Percentiles rank a stretch among this genome's conserved stretches.
Evolutionary conservation across 2,113 vertebrate species (phyloP).

Genomic region (Plestiodon gilberti): DNA sequence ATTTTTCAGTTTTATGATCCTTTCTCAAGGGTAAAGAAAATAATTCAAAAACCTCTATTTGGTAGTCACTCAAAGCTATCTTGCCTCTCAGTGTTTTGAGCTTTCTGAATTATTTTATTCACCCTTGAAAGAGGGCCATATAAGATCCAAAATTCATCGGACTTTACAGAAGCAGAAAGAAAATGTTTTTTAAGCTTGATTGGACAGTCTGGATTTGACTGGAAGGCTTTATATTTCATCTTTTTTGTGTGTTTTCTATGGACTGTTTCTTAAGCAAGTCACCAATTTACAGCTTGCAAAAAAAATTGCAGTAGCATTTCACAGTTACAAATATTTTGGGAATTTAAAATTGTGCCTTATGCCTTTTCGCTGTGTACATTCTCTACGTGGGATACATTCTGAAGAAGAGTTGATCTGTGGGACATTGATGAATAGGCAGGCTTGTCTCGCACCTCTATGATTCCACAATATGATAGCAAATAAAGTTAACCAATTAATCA

Average conservation of each 20-base stretch:
- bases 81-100: background rate
- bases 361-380: background rate
- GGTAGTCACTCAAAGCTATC: background rate
- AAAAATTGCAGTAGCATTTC: background rate
- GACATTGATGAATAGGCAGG: background rate
- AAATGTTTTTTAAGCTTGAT: background rate
- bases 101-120: background rate
- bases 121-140: background rate
- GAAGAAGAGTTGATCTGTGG: background rate
- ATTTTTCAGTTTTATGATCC: background rate
- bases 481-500: background rate
- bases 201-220: background rate
- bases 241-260: background rate
- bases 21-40: background rate
- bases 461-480: background rate
- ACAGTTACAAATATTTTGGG: background rate
- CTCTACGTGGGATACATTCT: background rate
- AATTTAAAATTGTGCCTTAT: background rate
- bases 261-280: slow-evolving; percentile 14
- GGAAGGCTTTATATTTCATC: background rate
- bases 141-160: background rate
- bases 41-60: background rate
- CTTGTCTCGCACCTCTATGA: background rate
- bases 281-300: background rate
- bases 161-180: background rate